These are phyloP conservation scores for Aleiodes leptofemur DNA, from an alignment of 2,888 invertebrate species.

Conservation along the genomic window DNA sequence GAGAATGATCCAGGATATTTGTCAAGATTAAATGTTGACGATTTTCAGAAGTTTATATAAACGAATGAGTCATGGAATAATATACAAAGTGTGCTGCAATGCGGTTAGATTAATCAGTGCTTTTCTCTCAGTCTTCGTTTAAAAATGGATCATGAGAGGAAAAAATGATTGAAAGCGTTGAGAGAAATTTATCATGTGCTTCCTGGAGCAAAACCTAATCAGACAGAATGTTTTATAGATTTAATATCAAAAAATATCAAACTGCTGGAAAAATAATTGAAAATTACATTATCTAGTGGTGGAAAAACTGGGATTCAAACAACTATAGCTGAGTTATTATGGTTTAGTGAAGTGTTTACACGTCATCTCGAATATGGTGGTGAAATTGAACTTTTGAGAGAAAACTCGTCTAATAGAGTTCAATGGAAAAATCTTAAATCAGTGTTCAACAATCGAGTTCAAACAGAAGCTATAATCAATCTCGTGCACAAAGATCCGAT, in stretches of 20 bases:
- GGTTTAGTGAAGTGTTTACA: conserved; percentile 9
- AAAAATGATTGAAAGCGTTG: no score
- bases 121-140: no score
- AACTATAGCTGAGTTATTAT: conserved; percentile 11
- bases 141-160: no score
- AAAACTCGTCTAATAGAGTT: conserved; percentile 1
- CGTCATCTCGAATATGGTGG: not conserved
- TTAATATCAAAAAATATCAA: not conserved
- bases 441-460: conserved; percentile 16
- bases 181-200: no score
- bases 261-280: not conserved
- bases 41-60: no score
- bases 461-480: conserved; percentile 16
- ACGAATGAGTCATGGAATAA: no score
- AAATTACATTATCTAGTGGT: not conserved
- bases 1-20: no score
- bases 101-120: no score
- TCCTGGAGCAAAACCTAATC: not conserved
- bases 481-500: conserved; percentile 23
- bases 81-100: no score
- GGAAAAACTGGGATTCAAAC: not conserved
- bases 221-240: not conserved
- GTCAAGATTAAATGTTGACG: no score
- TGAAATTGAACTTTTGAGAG: not conserved
- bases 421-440: conserved; percentile 15